Evolutionary conservation across 2,797 vertebrate species (phyloP).

Genomic region (Masticophis lateralis): DNA sequence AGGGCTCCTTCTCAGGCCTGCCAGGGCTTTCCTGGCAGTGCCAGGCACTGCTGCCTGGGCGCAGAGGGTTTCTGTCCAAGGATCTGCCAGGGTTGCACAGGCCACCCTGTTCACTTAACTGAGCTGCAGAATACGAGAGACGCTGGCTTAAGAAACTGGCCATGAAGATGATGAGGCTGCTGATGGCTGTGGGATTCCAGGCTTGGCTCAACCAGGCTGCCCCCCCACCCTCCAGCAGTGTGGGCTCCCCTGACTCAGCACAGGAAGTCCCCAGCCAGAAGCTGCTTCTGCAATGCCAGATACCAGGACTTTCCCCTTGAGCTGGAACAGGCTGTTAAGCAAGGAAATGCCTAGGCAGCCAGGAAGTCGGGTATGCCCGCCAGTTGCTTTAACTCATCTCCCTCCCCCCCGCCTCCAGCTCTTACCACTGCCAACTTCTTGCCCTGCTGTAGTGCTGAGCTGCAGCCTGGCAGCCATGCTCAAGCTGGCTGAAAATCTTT

Average conservation of each 20-base stretch:
- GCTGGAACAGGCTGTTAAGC: neutral
- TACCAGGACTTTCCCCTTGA: neutral
- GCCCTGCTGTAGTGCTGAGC: neutral
- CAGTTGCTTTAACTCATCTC: neutral
- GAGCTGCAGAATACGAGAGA: neutral
- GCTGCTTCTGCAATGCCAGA: neutral
- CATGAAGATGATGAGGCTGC: neutral
- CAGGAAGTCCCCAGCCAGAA: neutral
- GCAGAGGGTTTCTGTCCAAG: neutral
- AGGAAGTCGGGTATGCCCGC: too few species aligned
- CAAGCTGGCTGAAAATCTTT: too few species aligned
- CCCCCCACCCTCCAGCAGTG: neutral
- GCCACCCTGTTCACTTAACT: neutral
- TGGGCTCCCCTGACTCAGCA: neutral
- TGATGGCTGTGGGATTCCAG: neutral
- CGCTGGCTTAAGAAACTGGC: neutral
- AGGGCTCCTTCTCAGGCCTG: neutral
- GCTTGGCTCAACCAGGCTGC: neutral
- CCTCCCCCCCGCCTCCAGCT: fast-evolving
- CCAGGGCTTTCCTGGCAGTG: neutral
- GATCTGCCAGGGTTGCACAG: neutral
- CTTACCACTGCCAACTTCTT: neutral
- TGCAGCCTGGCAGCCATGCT: neutral
- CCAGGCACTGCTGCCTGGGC: neutral
- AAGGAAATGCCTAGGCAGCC: neutral